Conservation (phyloP, 2,888 invertebrate species). For the Leucoma salicis region DNA sequence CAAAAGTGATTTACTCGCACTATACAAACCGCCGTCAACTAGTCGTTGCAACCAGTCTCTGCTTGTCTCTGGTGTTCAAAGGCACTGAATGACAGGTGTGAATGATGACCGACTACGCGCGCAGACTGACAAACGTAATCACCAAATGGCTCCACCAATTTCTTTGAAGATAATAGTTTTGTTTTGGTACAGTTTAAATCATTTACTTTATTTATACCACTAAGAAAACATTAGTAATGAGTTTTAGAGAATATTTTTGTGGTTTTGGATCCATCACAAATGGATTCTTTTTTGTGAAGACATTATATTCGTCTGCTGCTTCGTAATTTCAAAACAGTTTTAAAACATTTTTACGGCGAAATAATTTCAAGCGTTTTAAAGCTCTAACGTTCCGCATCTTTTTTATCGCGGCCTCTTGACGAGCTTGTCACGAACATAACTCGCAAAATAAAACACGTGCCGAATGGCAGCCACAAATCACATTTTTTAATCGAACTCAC, state of each 20-base stretch:
- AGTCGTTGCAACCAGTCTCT: constrained; percentile 64
- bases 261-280: constrained; percentile 33
- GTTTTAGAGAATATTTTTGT: constrained; percentile 28
- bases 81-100: constrained; percentile 71
- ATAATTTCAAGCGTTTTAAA: constrained; percentile 41
- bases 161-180: constrained; percentile 65
- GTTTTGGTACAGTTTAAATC: constrained; percentile 43
- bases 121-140: constrained; percentile 63
- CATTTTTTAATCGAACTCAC: constrained; percentile 80
- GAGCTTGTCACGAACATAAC: constrained; percentile 69
- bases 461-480: constrained; percentile 77
- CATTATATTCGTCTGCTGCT: constrained; percentile 24
- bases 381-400: constrained; percentile 41
- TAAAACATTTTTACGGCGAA: constrained; percentile 38
- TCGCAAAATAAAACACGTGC: constrained; percentile 77
- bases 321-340: constrained; percentile 34
- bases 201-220: constrained; percentile 40
- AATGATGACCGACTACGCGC: constrained; percentile 52
- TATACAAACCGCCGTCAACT: constrained; percentile 70
- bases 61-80: constrained; percentile 51
- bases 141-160: constrained; percentile 46
- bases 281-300: constrained; percentile 22
- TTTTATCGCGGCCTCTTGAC: constrained; percentile 57
- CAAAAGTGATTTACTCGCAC: constrained; percentile 76
- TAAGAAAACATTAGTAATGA: constrained; percentile 32